Percentiles rank a stretch among this genome's conserved stretches.
Conservation (phyloP, 2,797 vertebrate genomes). For the Poecile montanus region DNA sequence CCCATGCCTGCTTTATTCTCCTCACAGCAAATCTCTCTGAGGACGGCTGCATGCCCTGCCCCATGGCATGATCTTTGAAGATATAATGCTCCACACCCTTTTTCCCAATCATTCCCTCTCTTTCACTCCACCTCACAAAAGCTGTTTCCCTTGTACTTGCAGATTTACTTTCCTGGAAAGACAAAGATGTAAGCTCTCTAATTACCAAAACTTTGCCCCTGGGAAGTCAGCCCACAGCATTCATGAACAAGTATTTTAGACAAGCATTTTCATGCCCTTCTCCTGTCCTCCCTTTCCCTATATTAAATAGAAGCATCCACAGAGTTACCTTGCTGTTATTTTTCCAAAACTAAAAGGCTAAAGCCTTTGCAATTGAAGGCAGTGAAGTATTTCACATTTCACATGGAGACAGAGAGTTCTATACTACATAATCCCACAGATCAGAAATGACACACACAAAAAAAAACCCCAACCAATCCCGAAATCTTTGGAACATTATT, state of each 20-base stretch:
- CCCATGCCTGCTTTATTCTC: neutral
- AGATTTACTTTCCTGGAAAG: neutral
- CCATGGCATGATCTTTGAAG: constrained; percentile 13
- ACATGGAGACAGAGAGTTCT: neutral
- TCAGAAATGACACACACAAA: neutral
- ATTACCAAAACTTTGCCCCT: neutral
- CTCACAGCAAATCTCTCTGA: neutral
- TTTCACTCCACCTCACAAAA: neutral
- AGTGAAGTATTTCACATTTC: neutral
- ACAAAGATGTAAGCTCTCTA: neutral
- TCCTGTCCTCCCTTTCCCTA: neutral
- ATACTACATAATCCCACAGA: neutral
- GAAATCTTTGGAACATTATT: neutral
- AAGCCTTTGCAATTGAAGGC: neutral
- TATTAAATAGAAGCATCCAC: neutral
- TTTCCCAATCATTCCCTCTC: neutral
- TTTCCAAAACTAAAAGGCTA: neutral
- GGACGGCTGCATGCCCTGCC: neutral
- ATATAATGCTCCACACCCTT: neutral
- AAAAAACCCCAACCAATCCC: neutral
- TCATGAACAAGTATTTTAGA: neutral
- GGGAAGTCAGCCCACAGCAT: neutral
- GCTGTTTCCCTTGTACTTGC: neutral
- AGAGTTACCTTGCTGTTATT: neutral
- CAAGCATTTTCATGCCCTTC: constrained; percentile 22